Evolutionary conservation across 2,113 vertebrate genomes (phyloP), one percentile per base, ranked within the genome.

Genomic region (Himantopus leucocephalus): DNA sequence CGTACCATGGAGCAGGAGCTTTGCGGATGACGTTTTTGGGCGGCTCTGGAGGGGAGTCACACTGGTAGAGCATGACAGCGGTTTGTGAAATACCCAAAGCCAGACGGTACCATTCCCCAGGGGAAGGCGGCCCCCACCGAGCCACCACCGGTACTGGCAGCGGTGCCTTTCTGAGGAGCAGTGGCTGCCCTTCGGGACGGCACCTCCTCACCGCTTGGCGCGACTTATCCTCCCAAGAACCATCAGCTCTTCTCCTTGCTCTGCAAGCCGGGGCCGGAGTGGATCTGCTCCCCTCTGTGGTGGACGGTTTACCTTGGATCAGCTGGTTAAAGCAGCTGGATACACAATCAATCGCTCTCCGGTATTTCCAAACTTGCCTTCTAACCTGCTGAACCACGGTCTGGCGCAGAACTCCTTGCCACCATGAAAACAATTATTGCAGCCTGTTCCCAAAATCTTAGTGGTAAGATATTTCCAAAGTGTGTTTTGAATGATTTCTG

Each of bases 381-480:
- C 58, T 56, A 76, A 64, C 73, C 90, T 56, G 21, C 70, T 4
- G 78, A 29, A 9, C 45, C 47, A 8, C 43, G 32, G 21, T 29
- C 72, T 16, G 8, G 64, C 3, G 8, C 34, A 0, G 71, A 30
- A 7, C 94, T 90, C 68, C 76, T 18, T 2, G 70, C 66, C 93
- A 5, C 64, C 80, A 98, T 98, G 97, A 98, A 97, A 82, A 97
- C 97, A 6, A 96, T 98, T 35, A 96, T 98, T 11, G 95, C 97
- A 35, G 97, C 97, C 77, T 97, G 84, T 60, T 97, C 95, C 74
- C 95, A 96, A 47, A 95, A 97, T 3, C 95, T 92, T 7, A 93
- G 86, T 0, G 97, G 97, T 98, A 94, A 97, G 97, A 41, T 2
- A 41, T 10, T 52, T 29, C 74, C 53, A 22, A 4, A 39, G 45